These are phyloP conservation scores for Ischnus inquisitorius DNA, from an alignment of 2,888 invertebrate species.

Conservation along the genomic window DNA sequence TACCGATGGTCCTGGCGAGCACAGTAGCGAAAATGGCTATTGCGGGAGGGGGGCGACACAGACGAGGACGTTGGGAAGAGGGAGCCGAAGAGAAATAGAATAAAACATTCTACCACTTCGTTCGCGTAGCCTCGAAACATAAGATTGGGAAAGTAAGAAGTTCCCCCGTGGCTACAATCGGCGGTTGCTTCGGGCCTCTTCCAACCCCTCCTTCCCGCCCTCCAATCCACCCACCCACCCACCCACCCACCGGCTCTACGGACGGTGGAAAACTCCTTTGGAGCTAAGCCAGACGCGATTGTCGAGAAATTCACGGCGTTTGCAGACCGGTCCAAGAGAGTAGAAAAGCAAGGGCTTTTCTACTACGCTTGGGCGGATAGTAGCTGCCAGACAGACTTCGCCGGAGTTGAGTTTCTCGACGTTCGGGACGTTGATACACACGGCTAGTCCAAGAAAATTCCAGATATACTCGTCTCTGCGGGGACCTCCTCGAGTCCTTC, in stretches of 20 bases:
- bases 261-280: constrained; percentile 77
- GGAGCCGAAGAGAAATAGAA: constrained; percentile 24
- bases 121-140: constrained; percentile 65
- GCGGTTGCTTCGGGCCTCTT: constrained; percentile 7
- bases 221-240: constrained; percentile 1
- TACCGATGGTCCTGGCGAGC: background rate
- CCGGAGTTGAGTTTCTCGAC: background rate
- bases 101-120: constrained; percentile 16
- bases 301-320: constrained; percentile 78
- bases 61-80: no score
- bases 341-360: constrained; percentile 30
- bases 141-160: constrained; percentile 73
- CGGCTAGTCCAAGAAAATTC: background rate
- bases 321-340: constrained; percentile 61
- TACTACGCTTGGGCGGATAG: background rate
- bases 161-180: constrained; percentile 39
- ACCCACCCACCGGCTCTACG: constrained; percentile 43
- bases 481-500: background rate
- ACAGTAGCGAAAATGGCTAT: constrained; percentile 18
- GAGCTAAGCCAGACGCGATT: constrained; percentile 81
- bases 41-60: background rate
- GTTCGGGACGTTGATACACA: background rate
- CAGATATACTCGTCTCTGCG: background rate
- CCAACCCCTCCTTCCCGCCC: constrained; percentile 2
- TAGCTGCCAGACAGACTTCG: background rate